Percentiles rank a stretch among this genome's conserved stretches.
phyloP scores from a whole-genome alignment of 1,140 invertebrate genomes.

The Apis laboriosa region DNA sequence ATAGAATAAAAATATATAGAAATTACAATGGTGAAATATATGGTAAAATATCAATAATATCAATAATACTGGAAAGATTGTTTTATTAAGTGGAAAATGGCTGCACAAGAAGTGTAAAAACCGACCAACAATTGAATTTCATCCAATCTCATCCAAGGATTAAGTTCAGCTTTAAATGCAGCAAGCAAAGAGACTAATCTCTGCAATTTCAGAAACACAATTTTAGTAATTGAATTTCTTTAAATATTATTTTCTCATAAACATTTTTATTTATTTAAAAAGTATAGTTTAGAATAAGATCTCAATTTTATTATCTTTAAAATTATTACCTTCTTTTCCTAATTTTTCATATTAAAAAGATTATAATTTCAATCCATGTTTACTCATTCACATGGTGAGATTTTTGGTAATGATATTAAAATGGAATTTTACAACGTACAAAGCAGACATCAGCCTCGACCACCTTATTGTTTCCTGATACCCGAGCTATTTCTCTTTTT shows the following conservation, averaged over 20 bases:
- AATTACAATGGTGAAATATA: too few species aligned
- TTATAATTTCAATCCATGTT: not conserved
- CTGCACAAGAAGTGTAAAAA: not conserved
- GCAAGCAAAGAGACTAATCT: constrained; percentile 4
- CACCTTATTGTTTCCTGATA: constrained; percentile 9
- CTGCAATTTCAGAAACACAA: not conserved
- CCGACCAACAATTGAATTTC: not conserved
- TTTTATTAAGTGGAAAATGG: not conserved
- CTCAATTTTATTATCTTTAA: too few species aligned
- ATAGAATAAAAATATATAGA: too few species aligned
- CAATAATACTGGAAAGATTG: not conserved
- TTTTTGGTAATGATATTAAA: not conserved
- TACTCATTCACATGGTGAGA: too few species aligned
- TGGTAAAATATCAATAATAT: too few species aligned
- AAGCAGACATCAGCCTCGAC: not conserved
- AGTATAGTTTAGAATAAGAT: too few species aligned
- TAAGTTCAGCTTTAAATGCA: constrained; percentile 12
- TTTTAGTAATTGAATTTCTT: not conserved
- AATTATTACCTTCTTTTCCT: too few species aligned
- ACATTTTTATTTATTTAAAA: too few species aligned
- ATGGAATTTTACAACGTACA: constrained; percentile 3
- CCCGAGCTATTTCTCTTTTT: not conserved
- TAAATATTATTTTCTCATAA: not conserved
- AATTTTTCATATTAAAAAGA: too few species aligned
- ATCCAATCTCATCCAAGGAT: not conserved